Conservation (phyloP, 2,797 vertebrate genomes). For the Sebastolobus alascanus region DNA sequence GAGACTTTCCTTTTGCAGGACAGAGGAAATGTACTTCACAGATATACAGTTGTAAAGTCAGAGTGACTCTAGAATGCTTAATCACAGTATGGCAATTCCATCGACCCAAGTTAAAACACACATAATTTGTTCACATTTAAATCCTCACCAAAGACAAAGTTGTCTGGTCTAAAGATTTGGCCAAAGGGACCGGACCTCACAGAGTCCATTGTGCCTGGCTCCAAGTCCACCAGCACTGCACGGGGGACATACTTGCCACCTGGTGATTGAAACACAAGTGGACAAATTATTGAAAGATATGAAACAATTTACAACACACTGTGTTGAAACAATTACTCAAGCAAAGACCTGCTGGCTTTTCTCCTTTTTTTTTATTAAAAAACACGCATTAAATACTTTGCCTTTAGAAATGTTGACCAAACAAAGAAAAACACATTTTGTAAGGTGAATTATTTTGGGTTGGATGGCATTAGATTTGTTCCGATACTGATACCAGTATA, state of each 20-base stretch:
- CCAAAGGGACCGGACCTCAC: conserved; percentile 76
- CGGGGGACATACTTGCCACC: conserved; percentile 78
- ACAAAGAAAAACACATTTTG: background rate
- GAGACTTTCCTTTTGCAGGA: background rate
- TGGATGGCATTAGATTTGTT: too few species aligned
- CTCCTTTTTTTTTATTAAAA: background rate
- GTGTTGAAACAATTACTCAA: background rate
- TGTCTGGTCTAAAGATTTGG: conserved; percentile 76
- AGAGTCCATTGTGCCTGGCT: conserved; percentile 79
- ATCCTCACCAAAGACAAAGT: conserved; percentile 78
- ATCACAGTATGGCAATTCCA: background rate
- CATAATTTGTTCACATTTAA: background rate
- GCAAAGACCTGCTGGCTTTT: background rate
- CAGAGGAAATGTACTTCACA: background rate
- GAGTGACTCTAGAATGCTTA: background rate
- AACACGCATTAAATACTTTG: background rate
- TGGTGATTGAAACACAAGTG: conserved; percentile 22
- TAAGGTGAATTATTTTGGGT: background rate
- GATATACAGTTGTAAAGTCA: background rate
- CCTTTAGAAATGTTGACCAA: background rate
- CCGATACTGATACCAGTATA: too few species aligned
- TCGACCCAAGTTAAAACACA: background rate
- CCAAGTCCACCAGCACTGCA: conserved; percentile 76
- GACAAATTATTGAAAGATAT: background rate
- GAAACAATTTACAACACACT: background rate